Conservation (phyloP, 2,888 invertebrate species). For the Drosophila stalkeri region DNA sequence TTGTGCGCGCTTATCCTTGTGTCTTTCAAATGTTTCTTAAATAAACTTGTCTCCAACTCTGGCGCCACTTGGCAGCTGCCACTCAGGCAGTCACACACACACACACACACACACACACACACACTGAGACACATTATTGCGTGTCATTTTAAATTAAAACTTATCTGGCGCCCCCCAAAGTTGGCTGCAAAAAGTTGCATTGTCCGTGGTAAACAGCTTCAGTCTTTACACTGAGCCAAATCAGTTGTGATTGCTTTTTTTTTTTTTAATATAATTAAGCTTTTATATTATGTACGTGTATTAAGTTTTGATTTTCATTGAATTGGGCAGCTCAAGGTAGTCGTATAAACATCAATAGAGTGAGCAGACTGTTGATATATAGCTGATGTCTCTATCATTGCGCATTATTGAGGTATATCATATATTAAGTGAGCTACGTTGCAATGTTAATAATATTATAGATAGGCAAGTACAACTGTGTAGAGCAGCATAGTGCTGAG, state of each 20-base stretch:
- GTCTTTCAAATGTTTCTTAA: conserved; percentile 26
- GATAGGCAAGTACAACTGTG: too few species aligned
- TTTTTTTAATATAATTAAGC: background rate
- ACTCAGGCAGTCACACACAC: conserved; percentile 21
- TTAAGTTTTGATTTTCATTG: background rate
- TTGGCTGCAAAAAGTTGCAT: conserved; percentile 33
- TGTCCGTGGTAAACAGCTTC: conserved; percentile 12
- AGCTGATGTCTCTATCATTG: background rate
- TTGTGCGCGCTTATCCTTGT: conserved; percentile 22
- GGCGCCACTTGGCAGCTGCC: conserved; percentile 46
- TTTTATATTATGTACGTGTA: background rate
- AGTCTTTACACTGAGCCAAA: conserved; percentile 23
- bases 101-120: conserved; percentile 12
- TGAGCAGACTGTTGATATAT: background rate
- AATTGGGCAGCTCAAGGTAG: background rate
- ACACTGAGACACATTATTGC: conserved; percentile 25
- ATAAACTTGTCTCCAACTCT: conserved; percentile 29
- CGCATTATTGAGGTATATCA: too few species aligned
- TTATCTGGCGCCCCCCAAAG: conserved; percentile 28
- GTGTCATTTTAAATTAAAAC: conserved; percentile 38
- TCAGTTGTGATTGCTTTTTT: background rate
- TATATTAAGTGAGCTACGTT: too few species aligned
- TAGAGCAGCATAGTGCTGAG: too few species aligned
- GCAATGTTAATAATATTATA: too few species aligned
- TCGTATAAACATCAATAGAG: background rate